Percentiles rank a stretch among this genome's conserved stretches.
Evolutionary conservation across 64 coral and sea anemone species (phyloP).

Genomic region (Dendrophyllia cribrosa): DNA sequence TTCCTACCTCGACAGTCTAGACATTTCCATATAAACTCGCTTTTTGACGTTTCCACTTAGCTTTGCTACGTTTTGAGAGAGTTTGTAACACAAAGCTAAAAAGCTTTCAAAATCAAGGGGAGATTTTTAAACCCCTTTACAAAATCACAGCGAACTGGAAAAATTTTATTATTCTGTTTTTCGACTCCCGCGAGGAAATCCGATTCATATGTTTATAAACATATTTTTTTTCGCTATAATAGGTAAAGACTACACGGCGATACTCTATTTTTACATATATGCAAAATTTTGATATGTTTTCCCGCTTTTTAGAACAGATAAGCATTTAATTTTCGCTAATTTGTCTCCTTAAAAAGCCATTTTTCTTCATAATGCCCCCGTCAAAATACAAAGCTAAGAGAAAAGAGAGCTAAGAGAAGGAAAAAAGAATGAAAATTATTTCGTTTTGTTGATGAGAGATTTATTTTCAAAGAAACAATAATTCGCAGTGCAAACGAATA

Average conservation of each 20-base stretch:
- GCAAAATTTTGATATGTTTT: background rate
- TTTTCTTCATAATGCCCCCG: background rate
- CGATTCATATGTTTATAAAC: slow-evolving; percentile 15
- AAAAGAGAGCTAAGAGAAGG: background rate
- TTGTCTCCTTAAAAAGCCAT: background rate
- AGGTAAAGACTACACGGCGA: background rate
- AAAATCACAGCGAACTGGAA: no score
- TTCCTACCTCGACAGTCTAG: background rate
- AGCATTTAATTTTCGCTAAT: slow-evolving; percentile 26
- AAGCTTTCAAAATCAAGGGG: no score
- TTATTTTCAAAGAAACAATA: background rate
- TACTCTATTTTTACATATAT: background rate
- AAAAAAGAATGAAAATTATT: background rate
- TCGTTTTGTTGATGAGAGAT: background rate
- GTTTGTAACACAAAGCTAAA: no score
- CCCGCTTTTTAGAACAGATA: background rate
- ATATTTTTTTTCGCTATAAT: background rate
- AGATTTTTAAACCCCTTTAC: background rate
- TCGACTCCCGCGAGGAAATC: background rate
- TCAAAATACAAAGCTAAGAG: background rate
- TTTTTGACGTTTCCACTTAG: no score
- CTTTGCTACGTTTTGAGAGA: no score
- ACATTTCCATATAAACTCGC: background rate
- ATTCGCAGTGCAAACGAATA: background rate
- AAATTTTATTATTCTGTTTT: background rate